phyloP scores from a whole-genome alignment of 2,113 vertebrate genomes.

The Mormyrus lacerda region DNA sequence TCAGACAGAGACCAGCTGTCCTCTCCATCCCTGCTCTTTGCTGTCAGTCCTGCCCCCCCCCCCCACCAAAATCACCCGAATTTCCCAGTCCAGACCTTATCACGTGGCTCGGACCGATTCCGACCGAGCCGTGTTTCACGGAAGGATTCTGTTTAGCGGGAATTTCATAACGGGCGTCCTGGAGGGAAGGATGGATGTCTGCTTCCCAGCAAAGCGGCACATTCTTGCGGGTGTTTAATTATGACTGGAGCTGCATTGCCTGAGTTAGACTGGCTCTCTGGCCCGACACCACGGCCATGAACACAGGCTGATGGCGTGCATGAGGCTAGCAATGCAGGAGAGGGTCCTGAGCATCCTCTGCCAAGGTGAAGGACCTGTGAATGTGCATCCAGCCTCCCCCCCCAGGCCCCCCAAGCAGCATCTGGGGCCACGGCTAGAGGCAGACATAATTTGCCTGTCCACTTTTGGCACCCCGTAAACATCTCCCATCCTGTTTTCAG shows the following conservation, averaged over 20 bases:
- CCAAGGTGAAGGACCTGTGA: background rate
- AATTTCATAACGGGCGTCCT: background rate
- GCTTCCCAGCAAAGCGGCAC: background rate
- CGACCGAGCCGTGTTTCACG: background rate
- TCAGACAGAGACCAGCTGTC: background rate
- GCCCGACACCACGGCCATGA: background rate
- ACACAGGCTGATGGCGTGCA: background rate
- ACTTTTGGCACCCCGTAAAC: background rate
- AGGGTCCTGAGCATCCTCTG: background rate
- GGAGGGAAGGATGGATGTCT: background rate
- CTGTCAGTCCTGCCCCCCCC: background rate
- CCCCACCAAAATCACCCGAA: background rate
- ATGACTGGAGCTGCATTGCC: background rate
- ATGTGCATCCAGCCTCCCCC: background rate
- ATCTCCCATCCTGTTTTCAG: slow-evolving; percentile 13
- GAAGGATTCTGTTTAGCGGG: background rate
- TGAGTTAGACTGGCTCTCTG: background rate
- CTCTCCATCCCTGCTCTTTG: background rate
- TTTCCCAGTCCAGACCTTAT: background rate
- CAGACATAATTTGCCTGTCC: background rate
- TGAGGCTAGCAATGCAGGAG: background rate
- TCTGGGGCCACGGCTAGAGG: slow-evolving; percentile 15
- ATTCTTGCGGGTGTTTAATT: background rate
- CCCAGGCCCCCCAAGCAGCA: background rate
- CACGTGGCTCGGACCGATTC: background rate